phyloP scores from a whole-genome alignment of 37 sponge, comb jelly and placozoan species.

The Beroe forskalii region DNA sequence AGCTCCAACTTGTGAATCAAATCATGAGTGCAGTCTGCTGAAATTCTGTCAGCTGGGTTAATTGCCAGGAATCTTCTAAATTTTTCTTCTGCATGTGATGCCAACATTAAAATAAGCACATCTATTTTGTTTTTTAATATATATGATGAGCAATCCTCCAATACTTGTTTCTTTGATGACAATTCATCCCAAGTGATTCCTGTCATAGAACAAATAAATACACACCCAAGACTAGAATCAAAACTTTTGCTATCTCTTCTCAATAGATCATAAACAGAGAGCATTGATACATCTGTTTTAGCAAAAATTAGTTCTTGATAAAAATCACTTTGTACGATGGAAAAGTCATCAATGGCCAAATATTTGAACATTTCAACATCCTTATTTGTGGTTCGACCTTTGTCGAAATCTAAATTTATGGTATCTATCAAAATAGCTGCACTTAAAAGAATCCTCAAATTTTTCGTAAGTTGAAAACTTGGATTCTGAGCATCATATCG shows the following conservation, averaged over 20 bases:
- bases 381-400: not conserved
- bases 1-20: not conserved
- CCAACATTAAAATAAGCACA: not conserved
- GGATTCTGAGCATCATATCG: not conserved
- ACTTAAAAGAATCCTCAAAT: not conserved
- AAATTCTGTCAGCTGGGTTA: too few relatives aligned
- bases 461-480: not conserved
- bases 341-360: too few relatives aligned
- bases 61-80: too few relatives aligned
- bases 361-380: conserved; percentile 14
- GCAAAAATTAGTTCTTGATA: not conserved
- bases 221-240: not conserved
- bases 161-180: not conserved
- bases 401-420: not conserved
- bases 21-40: not conserved
- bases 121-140: not conserved
- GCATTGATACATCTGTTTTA: not conserved
- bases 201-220: not conserved
- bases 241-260: not conserved
- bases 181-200: conserved; percentile 24
- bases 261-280: not conserved
- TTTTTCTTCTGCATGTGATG: too few relatives aligned
- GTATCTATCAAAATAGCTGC: not conserved
- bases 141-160: not conserved
- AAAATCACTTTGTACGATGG: not conserved